Evolutionary conservation across 2,888 invertebrate species (phyloP), one percentile per base, ranked within the genome.

Genomic region (Sicus ferrugineus): DNA sequence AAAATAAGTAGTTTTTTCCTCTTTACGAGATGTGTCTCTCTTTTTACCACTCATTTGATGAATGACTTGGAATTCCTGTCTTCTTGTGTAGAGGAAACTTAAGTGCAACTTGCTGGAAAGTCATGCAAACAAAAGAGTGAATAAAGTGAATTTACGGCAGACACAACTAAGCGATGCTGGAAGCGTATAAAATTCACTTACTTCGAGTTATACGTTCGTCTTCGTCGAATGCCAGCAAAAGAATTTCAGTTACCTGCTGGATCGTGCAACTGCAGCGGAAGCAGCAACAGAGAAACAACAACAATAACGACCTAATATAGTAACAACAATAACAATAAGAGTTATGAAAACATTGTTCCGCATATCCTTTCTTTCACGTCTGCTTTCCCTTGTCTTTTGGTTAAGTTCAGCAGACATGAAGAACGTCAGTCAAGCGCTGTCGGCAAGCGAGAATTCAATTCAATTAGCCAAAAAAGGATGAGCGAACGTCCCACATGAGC

Each of bases 401-500:
- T 64, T 64, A 26, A 21, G 19, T 30, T 42, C 16, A 64, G 52
- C 50, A 52, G 52, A 64, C 34, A 21, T 64, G 64, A 50, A 34
- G 28, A 50, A 52, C 64, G 23, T 7, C 34, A 31, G 31, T 34
- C 23, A 64, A 64, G 52, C 52, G 64, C 30, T 50, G 52, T 34
- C 34, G 31, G 64, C 21, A 50, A 64, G 31, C 52, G 64, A 64
- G 50, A 64, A 64, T 64, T 64, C 64, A 64, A 64, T 64, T 64
- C 64, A 64, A 64, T 64, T 64, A 64, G 64, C n/a, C 21, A 52
- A 31, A 64, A 14, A 64, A 64, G 64, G 50, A 52, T 34, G 30
- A 61, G 61, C 9, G 23, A 28, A 54, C 26, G 26, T 54, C 52
- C 26, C 14, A 54, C 23, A 64, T 31, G 52, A 19, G 23, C 50